These are phyloP conservation scores for Pogonocherus hispidulus DNA, from an alignment of 2,888 invertebrate genomes.

Conservation along the genomic window DNA sequence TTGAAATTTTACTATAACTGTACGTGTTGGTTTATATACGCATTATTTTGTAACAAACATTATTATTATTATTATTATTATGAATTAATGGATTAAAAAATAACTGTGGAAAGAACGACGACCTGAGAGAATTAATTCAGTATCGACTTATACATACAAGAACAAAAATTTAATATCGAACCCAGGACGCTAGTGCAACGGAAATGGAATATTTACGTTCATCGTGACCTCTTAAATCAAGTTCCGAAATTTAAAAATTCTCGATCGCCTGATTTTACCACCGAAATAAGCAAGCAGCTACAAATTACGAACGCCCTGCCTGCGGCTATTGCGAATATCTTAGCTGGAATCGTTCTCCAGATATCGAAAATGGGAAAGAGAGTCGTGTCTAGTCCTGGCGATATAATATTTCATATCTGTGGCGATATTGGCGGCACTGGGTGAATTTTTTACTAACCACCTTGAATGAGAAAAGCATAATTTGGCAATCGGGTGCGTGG, in stretches of 20 bases:
- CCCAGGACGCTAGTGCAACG: no score
- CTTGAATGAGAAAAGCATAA: slow-evolving; percentile 48
- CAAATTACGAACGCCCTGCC: slow-evolving; percentile 25
- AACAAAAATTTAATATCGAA: no score
- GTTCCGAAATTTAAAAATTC: slow-evolving; percentile 10
- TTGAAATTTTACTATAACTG: no score
- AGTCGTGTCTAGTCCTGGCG: slow-evolving; percentile 13
- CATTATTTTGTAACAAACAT: no score
- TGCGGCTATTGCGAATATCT: slow-evolving; percentile 24
- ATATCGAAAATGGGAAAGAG: slow-evolving; percentile 28
- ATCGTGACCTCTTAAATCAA: background rate
- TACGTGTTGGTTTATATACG: no score
- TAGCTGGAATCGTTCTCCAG: slow-evolving; percentile 27
- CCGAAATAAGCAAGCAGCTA: slow-evolving; percentile 8
- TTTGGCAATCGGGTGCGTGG: slow-evolving; percentile 40
- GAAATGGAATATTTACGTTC: background rate
- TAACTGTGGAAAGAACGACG: no score
- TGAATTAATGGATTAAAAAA: no score
- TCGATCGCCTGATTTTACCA: slow-evolving; percentile 9
- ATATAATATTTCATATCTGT: slow-evolving; percentile 27
- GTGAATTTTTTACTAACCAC: slow-evolving; percentile 46
- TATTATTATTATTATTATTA: no score
- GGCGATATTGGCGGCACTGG: slow-evolving; percentile 22
- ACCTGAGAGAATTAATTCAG: no score
- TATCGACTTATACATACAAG: no score